A percentile compares a stretch with the other conserved stretches of the same genome.
Evolutionary conservation across 2,797 vertebrate species (phyloP).

Genomic region (Carapus acus): DNA sequence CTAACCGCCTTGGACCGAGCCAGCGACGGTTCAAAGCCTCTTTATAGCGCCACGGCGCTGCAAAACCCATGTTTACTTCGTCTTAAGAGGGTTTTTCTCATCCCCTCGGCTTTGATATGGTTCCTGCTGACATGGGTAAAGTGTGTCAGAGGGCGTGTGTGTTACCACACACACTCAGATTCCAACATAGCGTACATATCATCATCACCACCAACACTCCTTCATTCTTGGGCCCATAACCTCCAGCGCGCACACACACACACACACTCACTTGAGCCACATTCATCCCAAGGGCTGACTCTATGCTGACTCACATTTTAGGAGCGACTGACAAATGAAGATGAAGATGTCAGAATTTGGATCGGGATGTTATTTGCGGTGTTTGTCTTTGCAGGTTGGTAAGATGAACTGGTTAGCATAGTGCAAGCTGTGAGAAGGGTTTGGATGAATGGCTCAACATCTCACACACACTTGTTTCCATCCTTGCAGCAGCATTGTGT

Average conservation of each 20-base stretch:
- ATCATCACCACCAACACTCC: not conserved
- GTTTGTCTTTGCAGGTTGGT: no score
- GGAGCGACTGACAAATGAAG: conserved; percentile 31
- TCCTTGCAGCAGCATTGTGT: no score
- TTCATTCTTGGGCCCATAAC: conserved; percentile 12
- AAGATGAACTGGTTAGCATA: no score
- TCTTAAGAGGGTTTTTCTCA: not conserved
- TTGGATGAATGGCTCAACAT: no score
- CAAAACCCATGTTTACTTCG: no score
- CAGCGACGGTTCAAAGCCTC: not conserved
- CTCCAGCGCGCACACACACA: no score
- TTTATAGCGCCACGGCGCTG: no score
- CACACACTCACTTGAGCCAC: conserved; percentile 27
- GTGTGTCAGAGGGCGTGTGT: not conserved
- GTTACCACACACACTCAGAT: not conserved
- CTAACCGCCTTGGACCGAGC: no score
- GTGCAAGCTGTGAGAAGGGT: no score
- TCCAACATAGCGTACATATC: conserved; percentile 4
- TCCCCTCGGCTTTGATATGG: no score
- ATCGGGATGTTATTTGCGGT: not conserved
- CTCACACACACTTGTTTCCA: no score
- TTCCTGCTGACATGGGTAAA: not conserved
- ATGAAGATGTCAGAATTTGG: conserved; percentile 9
- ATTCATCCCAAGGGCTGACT: conserved; percentile 51
- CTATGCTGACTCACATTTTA: conserved; percentile 25